Conservation (phyloP, 2,888 invertebrate species). For the Patella pellucida region DNA sequence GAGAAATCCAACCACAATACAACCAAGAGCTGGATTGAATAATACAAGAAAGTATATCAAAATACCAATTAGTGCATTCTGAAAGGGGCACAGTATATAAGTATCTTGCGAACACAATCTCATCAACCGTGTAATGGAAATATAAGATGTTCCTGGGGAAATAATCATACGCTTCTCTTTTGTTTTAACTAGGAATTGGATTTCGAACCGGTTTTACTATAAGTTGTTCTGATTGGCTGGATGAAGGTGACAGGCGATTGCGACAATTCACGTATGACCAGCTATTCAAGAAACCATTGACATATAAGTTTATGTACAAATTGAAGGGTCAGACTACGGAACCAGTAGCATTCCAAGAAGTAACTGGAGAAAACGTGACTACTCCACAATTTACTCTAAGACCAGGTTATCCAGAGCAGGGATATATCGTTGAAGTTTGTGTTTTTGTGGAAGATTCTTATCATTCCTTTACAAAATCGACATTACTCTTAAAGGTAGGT, state of each 20-base stretch:
- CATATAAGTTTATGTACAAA: conserved; percentile 30
- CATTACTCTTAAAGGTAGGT: neutral
- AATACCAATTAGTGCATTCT: neutral
- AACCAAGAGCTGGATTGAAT: too few relatives aligned
- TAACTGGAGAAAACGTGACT: conserved; percentile 19
- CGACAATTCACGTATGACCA: conserved; percentile 15
- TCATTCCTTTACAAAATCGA: neutral
- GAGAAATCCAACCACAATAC: too few relatives aligned
- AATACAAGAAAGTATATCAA: too few relatives aligned
- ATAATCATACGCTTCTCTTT: too few relatives aligned
- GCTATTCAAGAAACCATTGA: conserved; percentile 13
- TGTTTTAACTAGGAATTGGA: conserved; percentile 25
- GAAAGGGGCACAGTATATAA: neutral
- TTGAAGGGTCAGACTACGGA: conserved; percentile 9
- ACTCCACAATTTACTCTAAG: conserved; percentile 30
- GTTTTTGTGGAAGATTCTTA: conserved; percentile 28
- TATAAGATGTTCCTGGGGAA: too few relatives aligned
- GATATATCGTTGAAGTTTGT: conserved; percentile 26
- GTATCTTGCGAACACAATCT: too few relatives aligned
- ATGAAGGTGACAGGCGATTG: conserved; percentile 22
- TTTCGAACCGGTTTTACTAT: conserved; percentile 29
- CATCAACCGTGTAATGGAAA: neutral
- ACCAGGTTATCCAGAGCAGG: conserved; percentile 19
- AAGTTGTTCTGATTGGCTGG: conserved; percentile 33
- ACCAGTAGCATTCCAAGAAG: conserved; percentile 29